Evolutionary conservation across 2,888 invertebrate species (phyloP), one percentile per base, ranked within the genome.

Genomic region (Netelia inedita): DNA sequence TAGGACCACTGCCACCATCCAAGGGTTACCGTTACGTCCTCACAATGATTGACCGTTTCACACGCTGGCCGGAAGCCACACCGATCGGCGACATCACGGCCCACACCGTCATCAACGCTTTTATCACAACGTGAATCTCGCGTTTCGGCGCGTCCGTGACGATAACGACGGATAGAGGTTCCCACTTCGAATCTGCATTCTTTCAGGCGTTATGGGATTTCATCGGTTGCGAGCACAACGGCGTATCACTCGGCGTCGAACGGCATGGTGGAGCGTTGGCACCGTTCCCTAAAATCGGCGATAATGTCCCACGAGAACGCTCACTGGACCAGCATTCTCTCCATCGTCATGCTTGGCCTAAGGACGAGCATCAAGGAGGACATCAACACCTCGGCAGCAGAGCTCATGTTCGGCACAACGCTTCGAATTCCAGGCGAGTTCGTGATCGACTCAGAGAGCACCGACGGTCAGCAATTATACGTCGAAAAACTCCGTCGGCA

Each of bases 111-210:
- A 85, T 82, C 2, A 75, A 73, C 8, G 82, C 82, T 0, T 83
- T 91, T 43, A 59, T 85, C 9, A 8, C 61, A 0, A 72, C 69
- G 0, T 89, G 89, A 88, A 81, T 90, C 9, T 50, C 87, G 8
- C 82, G 85, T 8, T 90, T 86, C n/a, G 87, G 87, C 2, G 73
- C 86, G 1, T 87, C 89, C 3, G 41, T 68, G 0, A 59, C 74
- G 10, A 85, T 91, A 9, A 90, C 90, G 1, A 86, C 88, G 0
- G 89, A 94, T 87, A 91, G 91, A 86, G 93, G 94, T 46, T 79
- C 89, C 41, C 93, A 94, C 81, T 94, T 94, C 72, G 91, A 92
- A 68, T 90, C 91, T 0, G 35, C 66, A 0, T 84, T 94, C 2
- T 93, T 93, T 84, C 76, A 87, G 19, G 87, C 87, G 89, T n/a